Evolutionary conservation across 37 sponge, comb jelly and placozoan species (phyloP).

Genomic region (Geodia barretti): DNA sequence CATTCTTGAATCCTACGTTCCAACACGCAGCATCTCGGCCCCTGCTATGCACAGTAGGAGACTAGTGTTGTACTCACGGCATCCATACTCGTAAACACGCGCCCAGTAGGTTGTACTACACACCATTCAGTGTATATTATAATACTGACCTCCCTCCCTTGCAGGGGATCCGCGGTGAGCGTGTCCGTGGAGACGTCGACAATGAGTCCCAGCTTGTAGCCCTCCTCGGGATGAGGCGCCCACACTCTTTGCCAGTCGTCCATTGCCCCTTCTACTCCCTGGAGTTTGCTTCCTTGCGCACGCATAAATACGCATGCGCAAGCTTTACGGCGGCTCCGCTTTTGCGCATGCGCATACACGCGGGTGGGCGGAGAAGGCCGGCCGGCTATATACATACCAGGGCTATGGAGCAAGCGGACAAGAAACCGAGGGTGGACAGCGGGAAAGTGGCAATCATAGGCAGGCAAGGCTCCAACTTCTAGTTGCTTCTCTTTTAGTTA

Average conservation of each 20-base stretch:
- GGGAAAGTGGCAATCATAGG: slow-evolving; percentile 63
- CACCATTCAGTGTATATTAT: no score
- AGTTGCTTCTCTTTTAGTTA: not conserved
- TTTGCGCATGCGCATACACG: not conserved
- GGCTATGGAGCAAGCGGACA: not conserved
- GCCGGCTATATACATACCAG: not conserved
- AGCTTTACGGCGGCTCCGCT: no score
- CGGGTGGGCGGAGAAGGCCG: no score
- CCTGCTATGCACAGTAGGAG: no score
- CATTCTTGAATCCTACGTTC: no score
- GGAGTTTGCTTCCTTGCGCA: not conserved
- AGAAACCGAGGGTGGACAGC: slow-evolving; percentile 8
- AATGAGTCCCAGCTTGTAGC: slow-evolving; percentile 82
- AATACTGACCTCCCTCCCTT: not conserved
- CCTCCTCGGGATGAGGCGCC: slow-evolving; percentile 90
- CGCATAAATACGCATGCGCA: no score
- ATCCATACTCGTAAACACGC: no score
- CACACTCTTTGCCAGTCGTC: slow-evolving; percentile 74
- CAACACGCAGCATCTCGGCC: no score
- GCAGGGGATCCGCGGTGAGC: slow-evolving; percentile 75
- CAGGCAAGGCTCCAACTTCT: slow-evolving; percentile 23
- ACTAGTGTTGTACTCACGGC: no score
- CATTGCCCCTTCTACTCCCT: slow-evolving; percentile 21
- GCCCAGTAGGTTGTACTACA: no score
- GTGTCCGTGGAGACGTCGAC: slow-evolving; percentile 90